A percentile compares a stretch with the other conserved stretches of the same genome.
These are phyloP conservation scores for Bicyclus anynana DNA, from an alignment of 1,140 invertebrate species.

Conservation along the genomic window DNA sequence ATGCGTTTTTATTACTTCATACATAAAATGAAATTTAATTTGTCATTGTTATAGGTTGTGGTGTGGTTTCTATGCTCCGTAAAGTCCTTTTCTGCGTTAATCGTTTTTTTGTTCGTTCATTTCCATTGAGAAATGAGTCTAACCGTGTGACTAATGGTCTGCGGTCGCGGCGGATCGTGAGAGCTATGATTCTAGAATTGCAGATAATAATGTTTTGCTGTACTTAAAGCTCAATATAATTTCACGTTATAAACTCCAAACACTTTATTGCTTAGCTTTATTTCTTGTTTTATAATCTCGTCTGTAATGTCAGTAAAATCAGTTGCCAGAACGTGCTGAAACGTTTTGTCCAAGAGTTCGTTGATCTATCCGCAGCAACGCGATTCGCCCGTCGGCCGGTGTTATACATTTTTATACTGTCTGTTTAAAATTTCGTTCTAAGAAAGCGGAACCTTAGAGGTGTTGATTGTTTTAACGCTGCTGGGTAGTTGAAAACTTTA, in stretches of 20 bases:
- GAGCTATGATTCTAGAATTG: conserved; percentile 40
- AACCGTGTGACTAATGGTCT: conserved; percentile 43
- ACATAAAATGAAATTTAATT: background rate
- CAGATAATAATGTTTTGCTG: conserved; percentile 44
- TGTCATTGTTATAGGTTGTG: background rate
- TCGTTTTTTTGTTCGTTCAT: conserved; percentile 22
- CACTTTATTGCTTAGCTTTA: conserved; percentile 17
- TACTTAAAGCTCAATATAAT: conserved; percentile 26
- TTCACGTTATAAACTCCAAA: conserved; percentile 24
- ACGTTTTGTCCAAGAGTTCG: conserved; percentile 24
- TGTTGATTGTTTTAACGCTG: conserved; percentile 34
- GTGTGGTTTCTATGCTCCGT: conserved; percentile 5
- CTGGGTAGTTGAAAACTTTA: conserved; percentile 27
- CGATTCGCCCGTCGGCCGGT: conserved; percentile 10
- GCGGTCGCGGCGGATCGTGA: conserved; percentile 44
- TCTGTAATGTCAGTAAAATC: conserved; percentile 23
- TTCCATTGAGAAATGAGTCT: conserved; percentile 27
- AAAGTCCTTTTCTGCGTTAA: conserved; percentile 15
- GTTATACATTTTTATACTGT: conserved; percentile 17
- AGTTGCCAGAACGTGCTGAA: conserved; percentile 19
- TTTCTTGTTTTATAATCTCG: conserved; percentile 17
- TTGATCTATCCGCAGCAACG: conserved; percentile 16
- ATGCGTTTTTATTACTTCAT: background rate
- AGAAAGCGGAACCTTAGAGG: conserved; percentile 28
- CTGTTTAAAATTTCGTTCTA: conserved; percentile 22